These are phyloP conservation scores for Meandrusa payeni DNA, from an alignment of 2,888 invertebrate genomes.

Conservation along the genomic window DNA sequence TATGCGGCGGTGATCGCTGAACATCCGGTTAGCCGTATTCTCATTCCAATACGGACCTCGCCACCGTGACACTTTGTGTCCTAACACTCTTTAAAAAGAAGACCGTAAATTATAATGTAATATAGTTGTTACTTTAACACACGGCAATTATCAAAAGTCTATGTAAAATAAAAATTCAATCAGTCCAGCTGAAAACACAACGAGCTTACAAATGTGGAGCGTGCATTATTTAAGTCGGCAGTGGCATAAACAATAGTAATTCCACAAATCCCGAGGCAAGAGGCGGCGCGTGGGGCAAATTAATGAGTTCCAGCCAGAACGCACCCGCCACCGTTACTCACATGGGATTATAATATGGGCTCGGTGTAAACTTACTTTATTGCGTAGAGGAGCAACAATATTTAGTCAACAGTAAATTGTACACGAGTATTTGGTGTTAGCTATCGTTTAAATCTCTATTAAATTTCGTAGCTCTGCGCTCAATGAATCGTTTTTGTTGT, in stretches of 20 bases:
- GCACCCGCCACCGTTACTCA: slow-evolving; percentile 51
- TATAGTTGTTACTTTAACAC: no score
- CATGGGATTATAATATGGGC: slow-evolving; percentile 51
- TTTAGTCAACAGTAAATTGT: slow-evolving; percentile 23
- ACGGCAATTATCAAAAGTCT: slow-evolving; percentile 1
- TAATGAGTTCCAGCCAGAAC: slow-evolving; percentile 52
- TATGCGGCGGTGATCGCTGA: no score
- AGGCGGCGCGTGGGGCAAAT: slow-evolving; percentile 52
- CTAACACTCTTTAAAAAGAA: no score
- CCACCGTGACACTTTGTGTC: no score
- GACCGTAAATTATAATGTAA: no score
- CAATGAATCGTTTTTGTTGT: slow-evolving; percentile 2
- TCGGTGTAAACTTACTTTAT: slow-evolving; percentile 54
- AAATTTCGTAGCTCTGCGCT: slow-evolving; percentile 9
- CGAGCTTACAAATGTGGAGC: slow-evolving; percentile 35
- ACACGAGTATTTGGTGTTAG: slow-evolving; percentile 15
- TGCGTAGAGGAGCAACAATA: slow-evolving; percentile 31
- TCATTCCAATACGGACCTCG: no score
- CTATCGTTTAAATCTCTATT: slow-evolving; percentile 21
- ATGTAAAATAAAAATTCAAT: slow-evolving; percentile 26
- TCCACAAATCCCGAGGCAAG: slow-evolving; percentile 58
- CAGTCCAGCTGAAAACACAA: slow-evolving; percentile 28
- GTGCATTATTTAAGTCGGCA: slow-evolving; percentile 52
- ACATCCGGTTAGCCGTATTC: no score
- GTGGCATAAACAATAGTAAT: slow-evolving; percentile 65